Base-by-base conservation (phyloP, 2,113 vertebrate species). In the Podarcis cretensis region DNA sequence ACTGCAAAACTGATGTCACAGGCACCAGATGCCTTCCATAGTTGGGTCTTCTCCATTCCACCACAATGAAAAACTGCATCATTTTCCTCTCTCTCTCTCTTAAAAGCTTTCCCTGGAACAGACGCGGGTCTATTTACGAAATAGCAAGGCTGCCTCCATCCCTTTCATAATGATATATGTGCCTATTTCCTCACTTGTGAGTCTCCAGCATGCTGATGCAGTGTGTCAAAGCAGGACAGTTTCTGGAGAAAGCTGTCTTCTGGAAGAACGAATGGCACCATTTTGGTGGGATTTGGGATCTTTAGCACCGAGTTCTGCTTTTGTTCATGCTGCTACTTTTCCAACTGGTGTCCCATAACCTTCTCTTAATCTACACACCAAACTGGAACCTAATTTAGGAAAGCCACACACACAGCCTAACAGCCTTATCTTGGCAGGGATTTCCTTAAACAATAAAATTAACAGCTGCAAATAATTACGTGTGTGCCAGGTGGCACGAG, bases 371-470 rank as follows among this genome's bases (percentile, higher is more conserved):
- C 68, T 43, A 66, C 30, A 35, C 48, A 37, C 32, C 37, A 66
- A 18, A 57, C 23, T 40, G n/a, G 76, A 88, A 84, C 59, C 81
- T 80, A 32, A 57, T 87, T 79, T 66, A 57, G 21, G 32, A 65
- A 79, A 89, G 63, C 69, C 30, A 75, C 23, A 69, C 54, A 66
- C 43, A 48, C n/a, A 48, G 13, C 27, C 80, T 86, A 32, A 75
- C 23, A n/a, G 57, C 57, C 80, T 35, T 37, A 4, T 69, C 43
- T 48, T 84, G 32, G 35, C 81, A 77, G 89, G 69, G 48, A 59
- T 65, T 89, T 93, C 84, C 81, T 85, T 81, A 87, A 93, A 93
- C 92, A 94, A 95, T 95, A 94, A 95, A 95, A 95, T 94, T 93
- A 94, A 91, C 84, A 91, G 86, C 92, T 75, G 63, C 73, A 73